A percentile compares a stretch with the other conserved stretches of the same genome.
These are phyloP conservation scores for Lytechinus pictus DNA, from an alignment of 35 echinoderm and acorn worm species.

Conservation along the genomic window DNA sequence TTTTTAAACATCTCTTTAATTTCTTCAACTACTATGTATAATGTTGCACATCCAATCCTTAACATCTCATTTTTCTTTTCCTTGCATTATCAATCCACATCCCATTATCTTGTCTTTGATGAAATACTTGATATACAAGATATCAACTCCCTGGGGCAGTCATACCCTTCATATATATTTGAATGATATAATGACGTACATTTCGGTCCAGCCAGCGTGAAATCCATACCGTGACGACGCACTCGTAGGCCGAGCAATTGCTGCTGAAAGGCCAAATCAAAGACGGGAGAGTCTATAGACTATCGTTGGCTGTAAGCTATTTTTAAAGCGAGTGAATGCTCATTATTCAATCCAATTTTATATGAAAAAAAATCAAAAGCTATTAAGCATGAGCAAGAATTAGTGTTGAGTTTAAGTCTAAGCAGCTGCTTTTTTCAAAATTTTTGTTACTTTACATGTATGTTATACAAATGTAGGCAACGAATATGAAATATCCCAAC, in stretches of 20 bases:
- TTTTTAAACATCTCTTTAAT: neutral
- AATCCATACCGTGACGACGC: neutral
- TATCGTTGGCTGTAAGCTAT: neutral
- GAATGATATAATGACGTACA: neutral
- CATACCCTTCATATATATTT: neutral
- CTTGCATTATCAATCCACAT: conserved; percentile 5
- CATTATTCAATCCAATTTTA: neutral
- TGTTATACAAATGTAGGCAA: too few relatives aligned
- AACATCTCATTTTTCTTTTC: neutral
- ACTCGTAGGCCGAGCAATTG: neutral
- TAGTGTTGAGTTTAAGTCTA: neutral
- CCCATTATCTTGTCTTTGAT: neutral
- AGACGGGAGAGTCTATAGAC: neutral
- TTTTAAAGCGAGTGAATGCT: neutral
- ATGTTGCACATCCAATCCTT: neutral
- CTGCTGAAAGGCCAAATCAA: neutral
- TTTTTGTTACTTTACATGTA: too few relatives aligned
- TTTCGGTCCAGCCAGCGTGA: neutral
- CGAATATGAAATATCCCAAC: too few relatives aligned
- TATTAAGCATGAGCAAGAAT: neutral
- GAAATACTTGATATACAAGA: neutral
- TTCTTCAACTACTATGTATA: neutral
- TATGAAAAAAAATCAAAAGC: neutral
- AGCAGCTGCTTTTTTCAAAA: too few relatives aligned
- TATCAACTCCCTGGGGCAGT: neutral